phyloP scores from a whole-genome alignment of 2,888 invertebrate species.

The Thumatha senex region DNA sequence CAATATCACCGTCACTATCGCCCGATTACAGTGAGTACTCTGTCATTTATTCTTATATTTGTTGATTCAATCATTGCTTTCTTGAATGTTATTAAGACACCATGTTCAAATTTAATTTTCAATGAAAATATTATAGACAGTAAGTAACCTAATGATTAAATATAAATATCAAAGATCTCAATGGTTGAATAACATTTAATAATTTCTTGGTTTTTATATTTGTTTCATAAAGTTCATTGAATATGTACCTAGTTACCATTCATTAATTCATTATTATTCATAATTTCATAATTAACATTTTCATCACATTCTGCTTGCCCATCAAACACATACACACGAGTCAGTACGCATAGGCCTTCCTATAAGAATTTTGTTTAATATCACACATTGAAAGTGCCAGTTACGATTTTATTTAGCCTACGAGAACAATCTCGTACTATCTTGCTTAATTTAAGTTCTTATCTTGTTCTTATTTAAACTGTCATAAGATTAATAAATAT shows the following conservation, averaged over 20 bases:
- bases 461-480: neutral
- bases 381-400: constrained; percentile 26
- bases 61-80: constrained; percentile 61
- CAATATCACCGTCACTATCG: constrained; percentile 74
- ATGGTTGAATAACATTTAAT: constrained; percentile 26
- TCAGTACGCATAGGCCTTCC: neutral
- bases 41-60: constrained; percentile 59
- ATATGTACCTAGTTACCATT: constrained; percentile 32
- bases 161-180: constrained; percentile 8
- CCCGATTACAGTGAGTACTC: constrained; percentile 79
- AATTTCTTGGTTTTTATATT: constrained; percentile 21
- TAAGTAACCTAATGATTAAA: neutral
- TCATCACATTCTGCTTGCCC: constrained; percentile 44
- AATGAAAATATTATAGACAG: too few species aligned
- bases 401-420: too few species aligned
- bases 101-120: constrained; percentile 1
- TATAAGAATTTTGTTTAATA: constrained; percentile 35
- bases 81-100: constrained; percentile 39
- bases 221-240: constrained; percentile 19
- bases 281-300: constrained; percentile 40
- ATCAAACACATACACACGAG: constrained; percentile 36
- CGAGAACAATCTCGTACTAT: too few species aligned
- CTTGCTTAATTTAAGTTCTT: too few species aligned
- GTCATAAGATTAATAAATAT: too few species aligned
- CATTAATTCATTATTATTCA: constrained; percentile 46